Conservation (phyloP, 1,140 invertebrate species). For the Drosophila kohkoa region DNA sequence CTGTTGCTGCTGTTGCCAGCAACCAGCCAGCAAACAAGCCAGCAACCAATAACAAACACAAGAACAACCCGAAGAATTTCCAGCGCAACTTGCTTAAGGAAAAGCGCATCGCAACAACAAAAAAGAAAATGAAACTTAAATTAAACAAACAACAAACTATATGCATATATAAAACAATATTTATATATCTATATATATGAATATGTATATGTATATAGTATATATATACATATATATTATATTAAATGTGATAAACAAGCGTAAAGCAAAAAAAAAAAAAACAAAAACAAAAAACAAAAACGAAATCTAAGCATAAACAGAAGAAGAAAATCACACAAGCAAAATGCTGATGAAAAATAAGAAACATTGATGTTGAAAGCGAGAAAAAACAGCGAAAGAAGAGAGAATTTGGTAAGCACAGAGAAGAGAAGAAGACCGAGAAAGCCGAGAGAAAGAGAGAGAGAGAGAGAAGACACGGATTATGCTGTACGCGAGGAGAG, state of each 20-base stretch:
- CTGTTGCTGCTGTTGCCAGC: slow-evolving; percentile 23
- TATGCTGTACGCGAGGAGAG: slow-evolving; percentile 4
- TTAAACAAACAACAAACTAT: slow-evolving; percentile 54
- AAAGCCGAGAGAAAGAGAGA: background rate
- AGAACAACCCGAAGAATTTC: slow-evolving; percentile 60
- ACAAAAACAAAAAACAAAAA: slow-evolving; percentile 29
- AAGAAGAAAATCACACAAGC: slow-evolving; percentile 16
- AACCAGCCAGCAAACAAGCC: slow-evolving; percentile 3
- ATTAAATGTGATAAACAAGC: slow-evolving; percentile 81
- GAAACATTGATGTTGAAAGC: background rate
- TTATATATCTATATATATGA: slow-evolving; percentile 54
- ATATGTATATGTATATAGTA: slow-evolving; percentile 51
- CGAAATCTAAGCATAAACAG: slow-evolving; percentile 22
- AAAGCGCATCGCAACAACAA: slow-evolving; percentile 57
- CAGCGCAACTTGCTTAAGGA: slow-evolving; percentile 29
- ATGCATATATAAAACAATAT: slow-evolving; percentile 58
- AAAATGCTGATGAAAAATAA: background rate
- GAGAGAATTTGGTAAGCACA: slow-evolving; percentile 8
- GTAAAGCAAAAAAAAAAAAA: slow-evolving; percentile 68
- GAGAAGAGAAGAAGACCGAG: background rate
- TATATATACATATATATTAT: slow-evolving; percentile 65
- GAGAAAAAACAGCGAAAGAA: background rate
- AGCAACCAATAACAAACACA: slow-evolving; percentile 34
- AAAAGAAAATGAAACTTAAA: slow-evolving; percentile 51
- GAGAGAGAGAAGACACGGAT: slow-evolving; percentile 12